Evolutionary conservation across 2,888 invertebrate genomes (phyloP).

Genomic region (Coenonympha arcania): DNA sequence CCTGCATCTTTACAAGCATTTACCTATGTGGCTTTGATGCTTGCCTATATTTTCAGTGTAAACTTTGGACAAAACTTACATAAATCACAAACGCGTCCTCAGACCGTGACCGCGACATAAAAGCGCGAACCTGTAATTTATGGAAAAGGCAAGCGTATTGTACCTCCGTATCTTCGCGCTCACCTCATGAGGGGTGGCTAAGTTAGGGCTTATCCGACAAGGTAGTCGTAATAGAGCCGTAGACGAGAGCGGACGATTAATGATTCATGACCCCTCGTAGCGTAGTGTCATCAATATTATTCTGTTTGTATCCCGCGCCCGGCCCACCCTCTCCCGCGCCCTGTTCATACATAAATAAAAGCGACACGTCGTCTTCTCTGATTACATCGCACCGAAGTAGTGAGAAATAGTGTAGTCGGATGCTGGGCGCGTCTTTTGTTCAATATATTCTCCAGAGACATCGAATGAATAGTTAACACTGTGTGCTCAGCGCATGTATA

Average conservation of each 20-base stretch:
- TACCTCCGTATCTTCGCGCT: conserved; percentile 35
- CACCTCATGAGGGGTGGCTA: conserved; percentile 63
- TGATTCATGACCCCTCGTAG: conserved; percentile 74
- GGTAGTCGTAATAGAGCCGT: conserved; percentile 73
- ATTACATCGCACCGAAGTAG: conserved; percentile 74
- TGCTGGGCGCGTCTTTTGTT: conserved; percentile 71
- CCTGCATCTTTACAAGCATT: no score
- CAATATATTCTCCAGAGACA: conserved; percentile 66
- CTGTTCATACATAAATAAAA: conserved; percentile 74
- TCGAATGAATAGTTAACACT: conserved; percentile 69
- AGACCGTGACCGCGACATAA: neutral
- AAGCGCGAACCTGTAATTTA: conserved; percentile 27
- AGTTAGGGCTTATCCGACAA: conserved; percentile 67
- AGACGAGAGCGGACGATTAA: conserved; percentile 71
- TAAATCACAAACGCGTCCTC: neutral
- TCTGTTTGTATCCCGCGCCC: conserved; percentile 72
- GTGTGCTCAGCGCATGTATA: conserved; percentile 67
- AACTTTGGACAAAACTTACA: neutral
- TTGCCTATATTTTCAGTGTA: no score
- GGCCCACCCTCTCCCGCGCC: conserved; percentile 72
- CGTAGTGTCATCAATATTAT: conserved; percentile 75
- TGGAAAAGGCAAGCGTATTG: conserved; percentile 43
- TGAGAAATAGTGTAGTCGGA: conserved; percentile 73
- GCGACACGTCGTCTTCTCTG: conserved; percentile 75
- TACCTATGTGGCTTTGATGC: no score